Evolutionary conservation across 1,140 invertebrate genomes (phyloP).

Genomic region (Marisa cornuarietis): DNA sequence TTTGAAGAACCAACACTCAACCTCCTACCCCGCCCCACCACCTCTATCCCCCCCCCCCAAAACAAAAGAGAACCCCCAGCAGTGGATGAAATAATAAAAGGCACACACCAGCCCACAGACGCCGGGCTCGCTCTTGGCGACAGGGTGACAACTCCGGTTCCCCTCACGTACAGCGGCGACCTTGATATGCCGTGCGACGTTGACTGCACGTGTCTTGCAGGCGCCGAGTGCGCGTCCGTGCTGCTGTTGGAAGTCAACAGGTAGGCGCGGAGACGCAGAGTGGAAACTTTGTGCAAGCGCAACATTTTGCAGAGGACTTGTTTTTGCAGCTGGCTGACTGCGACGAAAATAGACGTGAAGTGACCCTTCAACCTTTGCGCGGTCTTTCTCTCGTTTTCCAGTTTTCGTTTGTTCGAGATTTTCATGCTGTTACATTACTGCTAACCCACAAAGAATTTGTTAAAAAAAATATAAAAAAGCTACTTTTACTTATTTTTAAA

Average conservation of each 20-base stretch:
- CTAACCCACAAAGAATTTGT: too few relatives aligned
- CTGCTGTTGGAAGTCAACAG: background rate
- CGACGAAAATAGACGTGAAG: too few relatives aligned
- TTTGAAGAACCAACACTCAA: too few relatives aligned
- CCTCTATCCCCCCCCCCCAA: background rate
- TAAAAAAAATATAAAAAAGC: too few relatives aligned
- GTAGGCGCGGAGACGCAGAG: background rate
- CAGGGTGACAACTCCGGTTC: background rate
- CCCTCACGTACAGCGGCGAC: background rate
- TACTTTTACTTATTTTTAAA: too few relatives aligned
- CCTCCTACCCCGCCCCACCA: too few relatives aligned
- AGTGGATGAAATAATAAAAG: background rate
- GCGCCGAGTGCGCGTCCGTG: background rate
- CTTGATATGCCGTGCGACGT: background rate
- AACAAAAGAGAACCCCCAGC: background rate
- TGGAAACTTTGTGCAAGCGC: constrained; percentile 4
- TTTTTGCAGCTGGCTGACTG: too few relatives aligned
- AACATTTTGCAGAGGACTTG: background rate
- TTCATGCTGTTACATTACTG: too few relatives aligned
- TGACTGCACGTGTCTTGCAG: background rate
- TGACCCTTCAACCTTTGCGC: too few relatives aligned
- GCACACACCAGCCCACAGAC: background rate
- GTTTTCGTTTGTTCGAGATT: too few relatives aligned
- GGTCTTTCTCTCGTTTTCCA: too few relatives aligned
- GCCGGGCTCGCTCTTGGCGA: background rate